Conservation (phyloP, 2,888 invertebrate species). For the Drosophila vallismaia region DNA sequence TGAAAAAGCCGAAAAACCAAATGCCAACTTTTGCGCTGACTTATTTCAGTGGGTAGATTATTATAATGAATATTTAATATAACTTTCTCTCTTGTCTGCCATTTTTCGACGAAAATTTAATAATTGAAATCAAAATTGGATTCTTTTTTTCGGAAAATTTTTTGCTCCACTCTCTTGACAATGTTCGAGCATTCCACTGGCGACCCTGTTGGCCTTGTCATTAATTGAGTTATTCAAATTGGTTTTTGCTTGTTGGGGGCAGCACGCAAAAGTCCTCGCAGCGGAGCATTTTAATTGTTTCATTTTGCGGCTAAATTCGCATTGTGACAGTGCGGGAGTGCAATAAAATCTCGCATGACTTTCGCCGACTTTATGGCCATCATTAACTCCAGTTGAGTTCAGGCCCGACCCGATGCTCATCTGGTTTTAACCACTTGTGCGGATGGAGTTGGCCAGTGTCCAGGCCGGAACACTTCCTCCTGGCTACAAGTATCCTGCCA, state of each 20-base stretch:
- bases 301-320: constrained; percentile 41
- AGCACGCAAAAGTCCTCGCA: constrained; percentile 29
- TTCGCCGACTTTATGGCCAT: constrained; percentile 54
- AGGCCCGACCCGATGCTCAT: constrained; percentile 47
- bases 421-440: constrained; percentile 55
- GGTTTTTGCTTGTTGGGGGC: constrained; percentile 36
- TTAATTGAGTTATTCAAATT: constrained; percentile 61
- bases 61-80: constrained; percentile 73
- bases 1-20: constrained; percentile 31
- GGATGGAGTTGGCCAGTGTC: constrained; percentile 34
- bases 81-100: constrained; percentile 42
- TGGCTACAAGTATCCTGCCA: constrained; percentile 38
- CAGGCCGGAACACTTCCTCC: constrained; percentile 8
- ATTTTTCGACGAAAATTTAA: constrained; percentile 30
- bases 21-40: constrained; percentile 48
- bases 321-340: constrained; percentile 8
- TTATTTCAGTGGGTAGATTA: constrained; percentile 61
- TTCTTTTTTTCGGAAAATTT: constrained; percentile 15
- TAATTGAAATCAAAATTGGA: constrained; percentile 54
- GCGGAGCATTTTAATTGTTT: constrained; percentile 60
- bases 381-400: constrained; percentile 50
- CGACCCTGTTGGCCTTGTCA: constrained; percentile 37
- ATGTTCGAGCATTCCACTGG: constrained; percentile 26
- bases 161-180: constrained; percentile 21
- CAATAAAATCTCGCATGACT: constrained; percentile 42